These are phyloP conservation scores for Fratercula arctica DNA, from an alignment of 2,797 vertebrate genomes.

Conservation along the genomic window DNA sequence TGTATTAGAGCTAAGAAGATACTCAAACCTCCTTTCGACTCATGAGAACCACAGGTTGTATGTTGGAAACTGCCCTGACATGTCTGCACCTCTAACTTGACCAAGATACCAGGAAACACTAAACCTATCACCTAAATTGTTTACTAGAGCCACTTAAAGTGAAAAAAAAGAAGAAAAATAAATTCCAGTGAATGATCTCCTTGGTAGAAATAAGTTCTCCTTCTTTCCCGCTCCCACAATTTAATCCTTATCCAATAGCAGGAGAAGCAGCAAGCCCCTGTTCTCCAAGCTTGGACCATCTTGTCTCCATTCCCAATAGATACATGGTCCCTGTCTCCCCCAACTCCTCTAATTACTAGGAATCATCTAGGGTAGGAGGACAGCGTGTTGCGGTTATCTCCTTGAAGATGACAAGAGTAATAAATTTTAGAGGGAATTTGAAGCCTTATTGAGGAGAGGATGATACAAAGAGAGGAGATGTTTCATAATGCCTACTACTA, in stretches of 20 bases:
- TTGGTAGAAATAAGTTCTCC: not conserved
- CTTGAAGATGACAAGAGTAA: not conserved
- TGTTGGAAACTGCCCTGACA: not conserved
- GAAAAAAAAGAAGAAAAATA: not conserved
- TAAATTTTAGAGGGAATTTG: not conserved
- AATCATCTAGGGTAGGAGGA: not conserved
- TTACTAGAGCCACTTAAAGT: not conserved
- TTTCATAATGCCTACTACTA: not conserved
- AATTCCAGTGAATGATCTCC: not conserved
- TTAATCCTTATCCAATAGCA: not conserved
- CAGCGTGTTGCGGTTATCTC: not conserved
- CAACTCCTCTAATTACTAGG: not conserved
- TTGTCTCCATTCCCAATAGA: not conserved
- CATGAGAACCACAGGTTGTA: not conserved
- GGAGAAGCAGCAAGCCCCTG: not conserved
- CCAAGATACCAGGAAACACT: not conserved
- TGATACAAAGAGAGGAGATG: not conserved
- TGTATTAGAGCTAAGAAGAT: not conserved
- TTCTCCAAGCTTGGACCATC: not conserved
- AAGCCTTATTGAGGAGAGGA: not conserved
- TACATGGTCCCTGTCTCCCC: not conserved
- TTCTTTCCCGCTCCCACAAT: not conserved
- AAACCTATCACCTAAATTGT: not conserved
- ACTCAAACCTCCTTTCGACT: not conserved
- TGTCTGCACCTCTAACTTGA: not conserved